These are phyloP conservation scores for Dastarcus helophoroides DNA, from an alignment of 2,888 invertebrate genomes.

Conservation along the genomic window DNA sequence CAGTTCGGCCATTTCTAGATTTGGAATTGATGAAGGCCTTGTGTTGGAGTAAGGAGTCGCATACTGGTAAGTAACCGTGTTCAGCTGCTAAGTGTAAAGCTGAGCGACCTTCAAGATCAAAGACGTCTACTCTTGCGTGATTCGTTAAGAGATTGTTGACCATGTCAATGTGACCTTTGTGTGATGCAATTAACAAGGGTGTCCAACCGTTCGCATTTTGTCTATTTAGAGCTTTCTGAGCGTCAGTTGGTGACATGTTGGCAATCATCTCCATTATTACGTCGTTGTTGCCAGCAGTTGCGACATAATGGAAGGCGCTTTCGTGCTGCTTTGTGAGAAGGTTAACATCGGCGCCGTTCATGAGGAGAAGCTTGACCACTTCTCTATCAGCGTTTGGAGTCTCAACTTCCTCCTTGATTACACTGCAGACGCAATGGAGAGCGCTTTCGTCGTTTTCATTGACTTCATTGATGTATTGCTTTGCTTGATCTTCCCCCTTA, in stretches of 20 bases:
- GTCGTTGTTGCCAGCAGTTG: conserved; percentile 93
- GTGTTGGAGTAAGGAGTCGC: conserved; percentile 80
- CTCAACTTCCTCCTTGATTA: conserved; percentile 69
- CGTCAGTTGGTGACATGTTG: conserved; percentile 80
- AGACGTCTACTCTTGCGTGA: conserved; percentile 97
- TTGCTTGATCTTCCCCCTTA: conserved; percentile 65
- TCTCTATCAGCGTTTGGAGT: conserved; percentile 67
- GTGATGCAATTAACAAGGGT: conserved; percentile 89
- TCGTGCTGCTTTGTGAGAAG: conserved; percentile 79
- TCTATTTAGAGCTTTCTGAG: conserved; percentile 86
- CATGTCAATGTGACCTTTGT: conserved; percentile 89
- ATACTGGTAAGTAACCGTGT: conserved; percentile 81
- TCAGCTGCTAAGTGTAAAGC: conserved; percentile 93
- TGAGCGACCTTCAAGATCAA: conserved; percentile 91
- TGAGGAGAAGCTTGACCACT: conserved; percentile 78
- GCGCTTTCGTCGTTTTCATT: conserved; percentile 90
- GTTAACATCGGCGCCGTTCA: conserved; percentile 84
- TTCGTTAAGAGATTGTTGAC: conserved; percentile 81
- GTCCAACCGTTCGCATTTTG: conserved; percentile 96
- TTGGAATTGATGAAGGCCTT: conserved; percentile 99
- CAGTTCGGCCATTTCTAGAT: conserved; percentile 92
- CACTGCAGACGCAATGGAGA: conserved; percentile 87
- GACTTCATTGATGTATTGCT: conserved; percentile 72
- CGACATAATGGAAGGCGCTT: conserved; percentile 92
- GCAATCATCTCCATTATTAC: conserved; percentile 88